Evolutionary conservation across 2,797 vertebrate genomes (phyloP).

Genomic region (Odontamblyopus lacepedii): DNA sequence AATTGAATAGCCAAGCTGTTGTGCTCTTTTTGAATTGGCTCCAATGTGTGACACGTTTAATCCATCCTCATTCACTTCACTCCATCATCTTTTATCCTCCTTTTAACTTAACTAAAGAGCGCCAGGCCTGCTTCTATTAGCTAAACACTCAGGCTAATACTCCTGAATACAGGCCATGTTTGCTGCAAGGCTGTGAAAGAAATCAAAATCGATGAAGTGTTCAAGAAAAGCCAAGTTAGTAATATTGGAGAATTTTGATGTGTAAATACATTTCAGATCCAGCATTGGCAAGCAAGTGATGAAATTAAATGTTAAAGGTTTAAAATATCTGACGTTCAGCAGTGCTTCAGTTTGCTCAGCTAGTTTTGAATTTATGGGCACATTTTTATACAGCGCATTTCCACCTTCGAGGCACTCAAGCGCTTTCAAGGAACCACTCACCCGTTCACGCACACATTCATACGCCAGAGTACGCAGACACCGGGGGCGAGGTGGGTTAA

Average conservation of each 20-base stretch:
- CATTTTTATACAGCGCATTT: too few relatives aligned
- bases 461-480: too few relatives aligned
- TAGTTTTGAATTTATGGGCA: too few relatives aligned
- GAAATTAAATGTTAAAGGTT: neutral
- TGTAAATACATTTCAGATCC: neutral
- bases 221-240: constrained; percentile 2
- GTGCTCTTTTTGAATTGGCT: constrained; percentile 27
- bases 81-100: constrained; percentile 25
- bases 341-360: too few relatives aligned
- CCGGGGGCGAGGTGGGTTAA: too few relatives aligned
- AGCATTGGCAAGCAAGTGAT: neutral
- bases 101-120: constrained; percentile 36
- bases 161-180: constrained; percentile 1
- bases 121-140: constrained; percentile 19
- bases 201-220: neutral
- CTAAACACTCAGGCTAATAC: constrained; percentile 13
- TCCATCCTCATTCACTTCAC: constrained; percentile 32
- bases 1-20: constrained; percentile 23
- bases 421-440: too few relatives aligned
- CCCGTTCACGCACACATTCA: too few relatives aligned
- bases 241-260: neutral
- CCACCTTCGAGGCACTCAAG: too few relatives aligned
- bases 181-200: neutral
- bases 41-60: constrained; percentile 36
- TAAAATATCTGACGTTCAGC: too few relatives aligned